Conservation (phyloP, 2,113 vertebrate genomes). For the Trogon melanurus region DNA sequence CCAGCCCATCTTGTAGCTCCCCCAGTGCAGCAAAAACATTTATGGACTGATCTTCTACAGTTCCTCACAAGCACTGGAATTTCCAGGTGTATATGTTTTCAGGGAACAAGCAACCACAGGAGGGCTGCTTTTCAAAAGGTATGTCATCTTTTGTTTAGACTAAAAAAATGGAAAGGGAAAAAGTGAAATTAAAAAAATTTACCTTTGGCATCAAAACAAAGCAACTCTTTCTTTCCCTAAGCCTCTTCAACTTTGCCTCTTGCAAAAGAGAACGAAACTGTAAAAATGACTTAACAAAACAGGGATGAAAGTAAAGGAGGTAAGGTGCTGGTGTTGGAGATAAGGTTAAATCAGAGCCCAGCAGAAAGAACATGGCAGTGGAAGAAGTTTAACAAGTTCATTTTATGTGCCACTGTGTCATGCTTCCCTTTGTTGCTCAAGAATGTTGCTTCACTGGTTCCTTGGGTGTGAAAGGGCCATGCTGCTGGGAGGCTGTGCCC, state of each 20-base stretch:
- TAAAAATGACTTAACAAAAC: neutral
- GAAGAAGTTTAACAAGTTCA: slow-evolving; percentile 43
- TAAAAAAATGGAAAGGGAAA: neutral
- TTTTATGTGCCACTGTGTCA: slow-evolving; percentile 52
- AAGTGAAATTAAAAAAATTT: neutral
- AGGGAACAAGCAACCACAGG: neutral
- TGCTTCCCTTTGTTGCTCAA: slow-evolving; percentile 41
- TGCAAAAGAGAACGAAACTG: neutral
- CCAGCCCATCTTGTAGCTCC: neutral
- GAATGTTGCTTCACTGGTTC: slow-evolving; percentile 67
- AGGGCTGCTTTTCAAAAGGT: slow-evolving; percentile 33
- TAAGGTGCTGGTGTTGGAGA: neutral
- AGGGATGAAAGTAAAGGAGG: neutral
- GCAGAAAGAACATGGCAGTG: neutral
- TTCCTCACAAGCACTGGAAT: neutral
- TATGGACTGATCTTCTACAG: neutral
- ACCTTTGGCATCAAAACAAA: slow-evolving; percentile 20
- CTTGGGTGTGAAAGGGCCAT: slow-evolving; percentile 44
- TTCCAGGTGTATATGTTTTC: neutral
- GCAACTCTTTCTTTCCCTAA: neutral
- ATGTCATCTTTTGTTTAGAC: neutral
- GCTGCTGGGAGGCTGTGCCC: slow-evolving; percentile 27
- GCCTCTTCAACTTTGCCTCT: neutral
- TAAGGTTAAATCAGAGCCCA: slow-evolving; percentile 2
- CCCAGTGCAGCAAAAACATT: neutral